Percentiles rank a stretch among this genome's conserved stretches.
phyloP scores from a whole-genome alignment of 2,113 vertebrate genomes.

The Passer montanus region DNA sequence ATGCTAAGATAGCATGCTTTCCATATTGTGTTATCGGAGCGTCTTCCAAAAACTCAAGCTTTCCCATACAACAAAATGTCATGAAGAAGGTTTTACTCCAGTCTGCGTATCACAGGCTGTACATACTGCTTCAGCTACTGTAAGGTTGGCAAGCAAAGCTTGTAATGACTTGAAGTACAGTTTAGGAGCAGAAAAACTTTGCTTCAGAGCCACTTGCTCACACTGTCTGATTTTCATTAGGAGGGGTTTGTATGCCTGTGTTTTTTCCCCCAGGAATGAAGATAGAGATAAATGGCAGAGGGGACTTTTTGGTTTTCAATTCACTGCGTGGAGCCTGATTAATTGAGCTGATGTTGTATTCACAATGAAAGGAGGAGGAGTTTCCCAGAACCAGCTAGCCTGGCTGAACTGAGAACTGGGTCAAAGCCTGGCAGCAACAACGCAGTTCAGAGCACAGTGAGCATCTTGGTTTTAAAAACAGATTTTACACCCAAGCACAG shows the following conservation, averaged over 20 bases:
- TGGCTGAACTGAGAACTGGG: neutral
- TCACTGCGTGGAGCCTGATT: neutral
- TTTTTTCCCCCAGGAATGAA: neutral
- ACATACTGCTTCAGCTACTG: slow-evolving; percentile 63
- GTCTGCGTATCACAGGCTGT: slow-evolving; percentile 68
- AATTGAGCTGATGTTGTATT: neutral
- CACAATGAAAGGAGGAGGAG: neutral
- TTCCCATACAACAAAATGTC: slow-evolving; percentile 76
- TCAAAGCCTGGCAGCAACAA: neutral
- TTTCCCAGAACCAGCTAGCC: neutral
- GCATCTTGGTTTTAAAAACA: neutral
- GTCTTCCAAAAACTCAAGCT: slow-evolving; percentile 76
- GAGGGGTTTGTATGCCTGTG: neutral
- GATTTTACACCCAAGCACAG: neutral
- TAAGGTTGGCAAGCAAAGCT: slow-evolving; percentile 55
- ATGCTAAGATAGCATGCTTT: slow-evolving; percentile 76
- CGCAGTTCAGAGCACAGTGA: rapidly evolving
- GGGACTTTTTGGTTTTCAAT: slow-evolving; percentile 10
- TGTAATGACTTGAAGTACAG: slow-evolving; percentile 64
- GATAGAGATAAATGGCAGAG: slow-evolving; percentile 50
- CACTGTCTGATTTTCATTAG: slow-evolving; percentile 48
- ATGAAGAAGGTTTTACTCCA: slow-evolving; percentile 74
- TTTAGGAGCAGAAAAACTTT: slow-evolving; percentile 64
- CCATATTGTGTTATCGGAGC: slow-evolving; percentile 75
- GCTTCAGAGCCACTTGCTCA: slow-evolving; percentile 38